Evolutionary conservation across 2,888 invertebrate genomes (phyloP), one percentile per base, ranked within the genome.

Genomic region (Chrysopilus asiliformis): DNA sequence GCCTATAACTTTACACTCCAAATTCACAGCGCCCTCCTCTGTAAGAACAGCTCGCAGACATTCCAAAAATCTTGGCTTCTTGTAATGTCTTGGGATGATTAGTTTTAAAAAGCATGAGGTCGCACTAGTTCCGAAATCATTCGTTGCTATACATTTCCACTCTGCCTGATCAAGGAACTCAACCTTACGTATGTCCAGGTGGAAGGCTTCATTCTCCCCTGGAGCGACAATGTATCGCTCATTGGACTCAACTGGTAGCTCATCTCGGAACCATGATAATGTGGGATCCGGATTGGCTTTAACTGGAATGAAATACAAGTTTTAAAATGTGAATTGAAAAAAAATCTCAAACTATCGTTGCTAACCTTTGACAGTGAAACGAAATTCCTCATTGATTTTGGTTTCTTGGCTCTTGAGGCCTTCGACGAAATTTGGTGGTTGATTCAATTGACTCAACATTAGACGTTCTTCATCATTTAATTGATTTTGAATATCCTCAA

Each of bases 1-100:
- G 5, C 89, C 89, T 40, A 89, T 87, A 1, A 89, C 87, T 66
- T 90, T 90, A 58, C 90, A 90, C 58, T 90, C 90, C 41, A 90
- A 68, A 60, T 89, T 89, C 2, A 90, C 90, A 8, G 89, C 85
- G 0, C 89, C 64, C 60, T 86, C 86, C 43, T 87, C 84, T 0
- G 86, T 85, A 13, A 90, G 66, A 26, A 87, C 79, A 1, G 89
- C 90, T 47, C 83, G 71, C 4, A 90, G 67, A 45, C 81, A 81
- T 59, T 90, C 89, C 34, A 90, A 65, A 58, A 90, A 90, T 43
- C 80, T 72, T 0, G 90, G 89, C 48, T 84, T 86, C 56, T 87
- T 87, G 56, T 79, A 90, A 63, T 89, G 87, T 50, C 81, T 74
- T 2, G 90, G 90, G 57, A 90, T 84, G 48, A 76, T 73, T 29